These are phyloP conservation scores for Synanceia verrucosa DNA, from an alignment of 2,797 vertebrate genomes.

Conservation along the genomic window DNA sequence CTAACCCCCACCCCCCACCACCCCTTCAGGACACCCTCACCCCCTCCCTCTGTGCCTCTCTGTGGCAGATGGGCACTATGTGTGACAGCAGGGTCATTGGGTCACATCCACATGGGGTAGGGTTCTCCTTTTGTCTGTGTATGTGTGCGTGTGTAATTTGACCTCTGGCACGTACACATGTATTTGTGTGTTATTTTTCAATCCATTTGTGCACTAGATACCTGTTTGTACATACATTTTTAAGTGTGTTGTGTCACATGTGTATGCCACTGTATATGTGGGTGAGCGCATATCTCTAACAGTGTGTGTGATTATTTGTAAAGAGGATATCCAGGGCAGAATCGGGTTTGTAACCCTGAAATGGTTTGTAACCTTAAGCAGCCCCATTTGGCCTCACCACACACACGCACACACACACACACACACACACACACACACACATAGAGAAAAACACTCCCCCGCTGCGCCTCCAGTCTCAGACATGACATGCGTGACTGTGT, in stretches of 20 bases:
- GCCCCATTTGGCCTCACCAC: constrained; percentile 25
- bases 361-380: constrained; percentile 60
- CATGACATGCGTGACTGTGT: constrained; percentile 71
- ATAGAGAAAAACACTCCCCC: constrained; percentile 27
- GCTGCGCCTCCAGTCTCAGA: constrained; percentile 58
- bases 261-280: not conserved
- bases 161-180: constrained; percentile 22
- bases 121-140: constrained; percentile 53
- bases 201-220: too few relatives aligned
- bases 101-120: constrained; percentile 83
- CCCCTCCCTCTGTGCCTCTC: constrained; percentile 71
- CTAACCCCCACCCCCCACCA: not conserved
- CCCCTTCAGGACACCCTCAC: constrained; percentile 18
- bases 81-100: constrained; percentile 83
- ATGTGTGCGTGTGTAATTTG: constrained; percentile 27
- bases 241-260: not conserved
- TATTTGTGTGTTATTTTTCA: constrained; percentile 1
- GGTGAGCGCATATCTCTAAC: not conserved
- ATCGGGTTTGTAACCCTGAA: constrained; percentile 44
- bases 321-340: not conserved
- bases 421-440: constrained; percentile 5
- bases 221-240: not conserved
- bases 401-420: not conserved
- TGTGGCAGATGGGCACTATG: constrained; percentile 85
- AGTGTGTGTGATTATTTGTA: not conserved